Evolutionary conservation across 2,888 invertebrate genomes (phyloP), one percentile per base, ranked within the genome.

Genomic region (Callimorpha dominula): DNA sequence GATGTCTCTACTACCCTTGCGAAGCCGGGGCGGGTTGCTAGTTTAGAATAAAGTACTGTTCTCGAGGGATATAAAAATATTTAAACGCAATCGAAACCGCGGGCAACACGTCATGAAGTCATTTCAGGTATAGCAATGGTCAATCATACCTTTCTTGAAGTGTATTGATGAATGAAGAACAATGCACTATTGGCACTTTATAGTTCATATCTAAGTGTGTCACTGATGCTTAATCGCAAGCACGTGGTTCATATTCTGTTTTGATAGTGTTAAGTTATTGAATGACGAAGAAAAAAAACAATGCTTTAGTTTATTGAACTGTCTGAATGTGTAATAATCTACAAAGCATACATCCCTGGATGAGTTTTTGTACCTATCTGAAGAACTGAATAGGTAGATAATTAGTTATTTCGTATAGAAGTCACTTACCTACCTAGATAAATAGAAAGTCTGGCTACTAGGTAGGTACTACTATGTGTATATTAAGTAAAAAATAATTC

Each of bases 161-260:
- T 20, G 11, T 65, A 11, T 50, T 40, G 40, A 40, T 7, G 50
- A 65, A 65, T 65, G 65, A 65, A 31, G 65, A 65, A 65, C 65
- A 65, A 65, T 65, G 40, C 50, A 5, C 49, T 65, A 14, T 31
- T 49, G 11, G 50, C 60, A 50, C 50, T 65, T 49, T 40, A 65
- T 40, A 65, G 65, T 15, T 49, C 49, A 49, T 65, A 64, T 43
- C 15, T 46, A 20, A 12, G 20, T 31, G 57, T 57, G 12, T 57
- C 20, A 57, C 0, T 31, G 31, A 60, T 31, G 14, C 60, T 31
- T 60, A 60, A 31, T 12, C 12, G 31, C 31, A 12, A 60, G 31
- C 60, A 60, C 60, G 31, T 60, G 31, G 20, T 12, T 31, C 14
- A 20, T 31, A 31, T 31, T 31, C 31, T 31, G 31, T 31, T 20